phyloP scores from a whole-genome alignment of 2,888 invertebrate species.

The Hermaeophaga mercurialis region DNA sequence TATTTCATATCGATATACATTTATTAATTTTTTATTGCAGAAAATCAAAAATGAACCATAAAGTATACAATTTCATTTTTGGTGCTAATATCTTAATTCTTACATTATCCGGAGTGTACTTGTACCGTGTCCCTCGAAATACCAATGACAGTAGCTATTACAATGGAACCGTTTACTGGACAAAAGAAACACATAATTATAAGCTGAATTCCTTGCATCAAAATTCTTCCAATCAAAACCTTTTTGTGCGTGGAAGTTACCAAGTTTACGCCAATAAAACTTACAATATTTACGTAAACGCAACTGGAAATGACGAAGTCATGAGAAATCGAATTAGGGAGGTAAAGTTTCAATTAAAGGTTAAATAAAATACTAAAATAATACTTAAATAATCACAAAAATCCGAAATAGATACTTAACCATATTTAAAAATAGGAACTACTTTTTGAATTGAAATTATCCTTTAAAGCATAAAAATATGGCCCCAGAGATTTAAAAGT shows the following conservation, averaged over 20 bases:
- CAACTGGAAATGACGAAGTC: constrained; percentile 41
- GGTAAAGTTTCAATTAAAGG: too few species aligned
- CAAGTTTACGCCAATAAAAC: constrained; percentile 17
- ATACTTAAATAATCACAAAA: too few species aligned
- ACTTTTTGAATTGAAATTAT: too few species aligned
- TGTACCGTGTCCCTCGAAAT: background rate
- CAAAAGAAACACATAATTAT: background rate
- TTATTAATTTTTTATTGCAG: background rate
- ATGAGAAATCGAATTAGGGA: constrained; percentile 57
- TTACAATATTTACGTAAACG: constrained; percentile 18
- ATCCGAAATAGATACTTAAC: too few species aligned
- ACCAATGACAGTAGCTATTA: background rate
- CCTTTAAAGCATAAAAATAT: too few species aligned
- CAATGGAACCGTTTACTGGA: background rate
- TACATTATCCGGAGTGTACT: constrained; percentile 5
- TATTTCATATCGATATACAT: too few species aligned
- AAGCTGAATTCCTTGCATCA: background rate
- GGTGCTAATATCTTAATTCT: background rate
- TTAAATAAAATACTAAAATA: too few species aligned
- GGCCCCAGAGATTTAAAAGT: too few species aligned
- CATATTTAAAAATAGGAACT: too few species aligned
- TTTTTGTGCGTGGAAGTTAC: background rate
- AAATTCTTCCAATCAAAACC: background rate
- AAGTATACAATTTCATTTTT: background rate
- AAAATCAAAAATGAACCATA: background rate